Base-by-base conservation (phyloP, 2,797 vertebrate genomes). In the Liasis olivaceus region DNA sequence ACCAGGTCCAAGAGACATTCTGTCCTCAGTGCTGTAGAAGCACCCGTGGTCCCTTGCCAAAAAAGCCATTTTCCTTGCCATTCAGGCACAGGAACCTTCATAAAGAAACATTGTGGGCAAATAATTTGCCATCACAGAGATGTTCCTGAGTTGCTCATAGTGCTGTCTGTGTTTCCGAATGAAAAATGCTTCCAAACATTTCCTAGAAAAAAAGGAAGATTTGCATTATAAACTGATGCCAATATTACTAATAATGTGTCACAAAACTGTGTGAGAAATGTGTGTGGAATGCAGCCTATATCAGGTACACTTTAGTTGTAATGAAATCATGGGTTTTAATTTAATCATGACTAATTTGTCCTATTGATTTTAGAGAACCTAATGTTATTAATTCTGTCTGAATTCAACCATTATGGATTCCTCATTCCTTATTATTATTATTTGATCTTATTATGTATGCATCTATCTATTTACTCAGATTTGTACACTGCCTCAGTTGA, bases 101-200 rank as follows among this genome's bases (percentile, higher is more conserved):
- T 1, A 0, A 58, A 90, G 89, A 91, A 92, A 2, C 84, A 56
- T 62, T 86, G 20, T 92, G 31, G 56, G 84, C 69, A 81, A 94
- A 36, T 84, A 92, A 56, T 94, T 69, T 93, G 87, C 58, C 77
- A 0, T 0, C 26, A 28, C 6, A 15, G 51, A 4, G 85, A 1
- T 0, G 56, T 92, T 95, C n/a, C 85, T 93, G 0, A 59, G 15
- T 92, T 2, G 6, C 93, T 98, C 97, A 98, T 95, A 98, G 96
- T 36, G 97, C 98, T 3, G 98, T 98, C 95, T 98, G 97, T 0
- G 96, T 96, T 93, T 98, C 98, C 31, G 97, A 88, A 31, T 97
- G 98, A 95, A 98, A 98, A 98, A 98, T 98, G 94, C 97, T 98
- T 47, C 98, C 98, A 4, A 98, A 98, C 98, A 98, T 98, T 94